phyloP scores from a whole-genome alignment of 1,140 invertebrate genomes.

The Pseudobourletiella spinata region DNA sequence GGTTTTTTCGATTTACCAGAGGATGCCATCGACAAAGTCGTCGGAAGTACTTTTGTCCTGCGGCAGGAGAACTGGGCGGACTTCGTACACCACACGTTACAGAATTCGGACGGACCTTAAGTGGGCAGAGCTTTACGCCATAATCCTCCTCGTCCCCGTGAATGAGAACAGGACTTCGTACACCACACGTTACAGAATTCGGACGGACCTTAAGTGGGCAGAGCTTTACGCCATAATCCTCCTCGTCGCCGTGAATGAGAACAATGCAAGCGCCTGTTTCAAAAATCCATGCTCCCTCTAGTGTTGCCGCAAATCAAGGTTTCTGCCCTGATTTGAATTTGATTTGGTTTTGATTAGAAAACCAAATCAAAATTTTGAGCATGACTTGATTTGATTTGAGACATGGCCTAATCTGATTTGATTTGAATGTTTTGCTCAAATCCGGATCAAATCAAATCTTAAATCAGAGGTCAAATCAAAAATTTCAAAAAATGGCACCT shows the following conservation, averaged over 20 bases:
- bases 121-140: constrained; percentile 12
- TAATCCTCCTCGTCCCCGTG: constrained; percentile 22
- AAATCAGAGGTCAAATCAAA: too few species aligned
- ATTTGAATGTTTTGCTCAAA: too few species aligned
- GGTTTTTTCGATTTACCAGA: constrained; percentile 1
- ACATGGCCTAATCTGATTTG: too few species aligned
- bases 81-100: constrained; percentile 10
- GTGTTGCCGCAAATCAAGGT: too few species aligned
- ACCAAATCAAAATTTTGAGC: too few species aligned
- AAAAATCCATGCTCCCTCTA: neutral
- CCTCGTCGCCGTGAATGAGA: constrained; percentile 12
- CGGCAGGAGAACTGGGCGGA: constrained; percentile 23
- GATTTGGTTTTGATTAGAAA: too few species aligned
- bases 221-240: constrained; percentile 24
- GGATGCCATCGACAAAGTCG: constrained; percentile 14
- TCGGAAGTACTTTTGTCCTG: constrained; percentile 1
- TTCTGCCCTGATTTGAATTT: too few species aligned
- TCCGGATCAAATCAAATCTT: too few species aligned
- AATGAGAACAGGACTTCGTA: constrained; percentile 15
- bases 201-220: neutral
- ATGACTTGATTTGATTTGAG: too few species aligned
- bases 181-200: constrained; percentile 9
- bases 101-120: neutral
- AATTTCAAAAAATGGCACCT: too few species aligned
- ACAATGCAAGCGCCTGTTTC: constrained; percentile 1